Percentiles rank a stretch among this genome's conserved stretches.
Conservation (phyloP, 2,888 invertebrate species). For the Petrophora chlorosata region DNA sequence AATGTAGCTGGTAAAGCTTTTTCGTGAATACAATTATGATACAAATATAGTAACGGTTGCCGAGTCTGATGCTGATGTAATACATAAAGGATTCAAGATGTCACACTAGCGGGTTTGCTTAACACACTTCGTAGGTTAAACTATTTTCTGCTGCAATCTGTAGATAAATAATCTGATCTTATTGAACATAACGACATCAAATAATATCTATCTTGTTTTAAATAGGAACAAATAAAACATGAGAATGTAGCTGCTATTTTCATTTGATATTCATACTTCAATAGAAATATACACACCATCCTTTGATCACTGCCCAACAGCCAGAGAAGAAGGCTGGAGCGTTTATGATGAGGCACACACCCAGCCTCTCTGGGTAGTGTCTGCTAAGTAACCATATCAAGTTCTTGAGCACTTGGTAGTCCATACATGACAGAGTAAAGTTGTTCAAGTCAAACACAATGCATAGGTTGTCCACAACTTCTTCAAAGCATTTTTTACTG, state of each 20-base stretch:
- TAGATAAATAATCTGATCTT: too few relatives aligned
- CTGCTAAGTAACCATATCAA: slow-evolving; percentile 90
- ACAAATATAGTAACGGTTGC: too few relatives aligned
- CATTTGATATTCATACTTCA: background rate
- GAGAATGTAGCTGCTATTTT: too few relatives aligned
- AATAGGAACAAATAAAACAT: background rate
- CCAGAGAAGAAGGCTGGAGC: slow-evolving; percentile 89
- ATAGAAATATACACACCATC: slow-evolving; percentile 81
- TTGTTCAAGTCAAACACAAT: slow-evolving; percentile 90
- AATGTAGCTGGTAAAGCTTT: background rate
- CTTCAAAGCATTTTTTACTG: slow-evolving; percentile 90
- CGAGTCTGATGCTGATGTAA: too few relatives aligned
- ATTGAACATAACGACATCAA: too few relatives aligned
- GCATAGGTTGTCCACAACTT: slow-evolving; percentile 90
- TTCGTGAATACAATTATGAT: background rate
- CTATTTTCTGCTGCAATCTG: too few relatives aligned
- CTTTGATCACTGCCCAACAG: slow-evolving; percentile 90
- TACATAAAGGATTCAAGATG: too few relatives aligned
- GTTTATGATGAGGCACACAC: slow-evolving; percentile 89
- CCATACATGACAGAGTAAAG: slow-evolving; percentile 90
- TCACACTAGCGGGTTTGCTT: too few relatives aligned
- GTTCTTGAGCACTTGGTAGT: slow-evolving; percentile 91
- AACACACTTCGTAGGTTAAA: too few relatives aligned
- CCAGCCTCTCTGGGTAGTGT: slow-evolving; percentile 91
- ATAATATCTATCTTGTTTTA: too few relatives aligned